Evolutionary conservation across 2,888 invertebrate species (phyloP), one percentile per base, ranked within the genome.

Genomic region (Cryptocephalus primarius): DNA sequence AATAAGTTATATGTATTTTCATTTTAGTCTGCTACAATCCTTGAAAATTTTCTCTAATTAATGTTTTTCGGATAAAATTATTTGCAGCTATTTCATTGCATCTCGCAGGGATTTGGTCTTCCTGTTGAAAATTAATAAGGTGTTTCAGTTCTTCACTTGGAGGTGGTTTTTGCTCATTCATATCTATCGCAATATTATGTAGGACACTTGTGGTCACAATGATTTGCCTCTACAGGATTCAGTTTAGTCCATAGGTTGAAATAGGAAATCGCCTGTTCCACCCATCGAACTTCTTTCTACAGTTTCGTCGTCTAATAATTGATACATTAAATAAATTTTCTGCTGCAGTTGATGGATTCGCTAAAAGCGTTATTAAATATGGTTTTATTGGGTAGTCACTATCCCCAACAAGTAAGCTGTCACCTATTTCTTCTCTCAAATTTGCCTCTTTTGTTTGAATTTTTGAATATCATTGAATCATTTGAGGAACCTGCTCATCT

Each of bases 401-500:
- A 44, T 60, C 59, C 9, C 58, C 60, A 9, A 55, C 33, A 34
- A 57, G 42, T 14, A 55, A 36, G 39, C 44, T 32, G 43, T 54
- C 46, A 8, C 34, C 44, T 38, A 53, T 50, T 36, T 48, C 45
- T 33, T 11, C 34, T 41, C 48, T 55, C 50, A 49, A 56, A 52
- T 12, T 45, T 42, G n/a, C 34, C 9, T n/a, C 34, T 34, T 34
- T 9, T 9, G 9, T n/a, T 34, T 34, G 34, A 34, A 34, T 34
- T 34, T 9, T 34, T 34, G n/a, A 34, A 34, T 34, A 34, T 34
- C n/a, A n/a, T 34, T 34, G 34, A 34, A 41, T 60, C 61, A 47
- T 59, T 59, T 8, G 52, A 39, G 8, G 54, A 55, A 13, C 60
- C 60, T 38, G 59, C 59, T 59, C 61, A 62, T 11, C 60, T 46